Evolutionary conservation across 2,797 vertebrate species (phyloP), one percentile per base, ranked within the genome.

Genomic region (Falco peregrinus): DNA sequence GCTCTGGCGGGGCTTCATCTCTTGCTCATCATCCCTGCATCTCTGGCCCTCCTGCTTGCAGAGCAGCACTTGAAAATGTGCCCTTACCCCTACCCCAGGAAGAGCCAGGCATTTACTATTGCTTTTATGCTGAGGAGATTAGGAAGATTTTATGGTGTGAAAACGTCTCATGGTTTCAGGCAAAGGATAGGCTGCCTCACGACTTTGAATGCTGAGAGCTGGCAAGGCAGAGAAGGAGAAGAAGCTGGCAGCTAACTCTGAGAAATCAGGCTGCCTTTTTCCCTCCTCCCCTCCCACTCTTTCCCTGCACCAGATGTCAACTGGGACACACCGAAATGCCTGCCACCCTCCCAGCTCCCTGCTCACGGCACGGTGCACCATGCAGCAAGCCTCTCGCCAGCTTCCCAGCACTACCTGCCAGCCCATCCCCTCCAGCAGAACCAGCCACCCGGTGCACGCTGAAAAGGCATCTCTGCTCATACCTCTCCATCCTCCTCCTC

Each of bases 241-340:
- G 89, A 71, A 87, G 35, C 63, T 93, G 90, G 87, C 83, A 96
- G 35, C 67, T 65, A 73, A 50, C 63, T 63, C 74, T 51, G 25
- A 50, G 77, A 77, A 95, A 89, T 54, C 54, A 64, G 26, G 13
- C 59, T 96, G 90, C 74, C 63, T 95, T 86, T 70, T 64, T 14
- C 64, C 33, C 61, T 89, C 76, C 59, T 86, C 19, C 35, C 43
- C 45, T 93, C 91, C 93, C 63, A 91, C 91, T 70, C 74, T 22
- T 91, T 95, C 79, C 65, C 54, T 94, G 47, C 84, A 91, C 91
- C 96, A 96, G 89, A 96, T 91, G 87, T 88, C 94, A 79, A 53
- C 54, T 45, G 65, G 82, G 92, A 86, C 54, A 59, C 1, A 7
- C n/a, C 0, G 0, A 80, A 93, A 75, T 5, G 59, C 82, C 48